These are phyloP conservation scores for Zelleria hepariella DNA, from an alignment of 2,888 invertebrate species.

Conservation along the genomic window DNA sequence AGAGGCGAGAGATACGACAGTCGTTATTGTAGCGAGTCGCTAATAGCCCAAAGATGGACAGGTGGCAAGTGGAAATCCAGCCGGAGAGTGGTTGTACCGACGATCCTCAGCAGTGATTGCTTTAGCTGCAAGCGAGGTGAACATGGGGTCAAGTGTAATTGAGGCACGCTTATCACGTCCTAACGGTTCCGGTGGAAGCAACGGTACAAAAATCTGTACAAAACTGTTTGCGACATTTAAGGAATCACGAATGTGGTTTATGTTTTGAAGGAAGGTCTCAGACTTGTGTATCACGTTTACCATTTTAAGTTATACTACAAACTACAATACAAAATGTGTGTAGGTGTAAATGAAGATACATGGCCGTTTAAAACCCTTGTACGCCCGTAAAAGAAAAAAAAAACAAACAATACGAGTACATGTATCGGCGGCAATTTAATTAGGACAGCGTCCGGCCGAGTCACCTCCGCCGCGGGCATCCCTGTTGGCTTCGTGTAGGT, in stretches of 20 bases:
- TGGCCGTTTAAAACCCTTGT: not conserved
- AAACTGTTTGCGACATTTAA: not conserved
- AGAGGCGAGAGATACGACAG: not conserved
- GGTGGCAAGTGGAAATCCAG: not conserved
- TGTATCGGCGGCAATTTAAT: conserved; percentile 16
- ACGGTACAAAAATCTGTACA: conserved; percentile 6
- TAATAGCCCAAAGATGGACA: not conserved
- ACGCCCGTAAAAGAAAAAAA: not conserved
- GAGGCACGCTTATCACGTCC: conserved; percentile 17
- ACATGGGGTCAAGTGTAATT: conserved; percentile 24
- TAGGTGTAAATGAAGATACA: not conserved
- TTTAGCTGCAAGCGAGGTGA: conserved; percentile 16
- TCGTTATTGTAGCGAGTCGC: not conserved
- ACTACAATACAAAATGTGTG: no score
- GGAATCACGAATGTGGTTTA: not conserved
- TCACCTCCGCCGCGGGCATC: conserved; percentile 24
- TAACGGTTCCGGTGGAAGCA: conserved; percentile 14
- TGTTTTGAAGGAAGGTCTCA: not conserved
- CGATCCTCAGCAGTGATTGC: conserved; percentile 19
- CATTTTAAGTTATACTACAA: no score
- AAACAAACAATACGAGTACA: conserved; percentile 2
- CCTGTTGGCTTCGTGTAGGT: conserved; percentile 6
- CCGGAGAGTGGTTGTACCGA: not conserved
- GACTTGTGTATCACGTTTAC: no score
- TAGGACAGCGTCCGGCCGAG: conserved; percentile 25